Evolutionary conservation across 1,140 invertebrate genomes (phyloP).

Genomic region (Nasonia longicornis): DNA sequence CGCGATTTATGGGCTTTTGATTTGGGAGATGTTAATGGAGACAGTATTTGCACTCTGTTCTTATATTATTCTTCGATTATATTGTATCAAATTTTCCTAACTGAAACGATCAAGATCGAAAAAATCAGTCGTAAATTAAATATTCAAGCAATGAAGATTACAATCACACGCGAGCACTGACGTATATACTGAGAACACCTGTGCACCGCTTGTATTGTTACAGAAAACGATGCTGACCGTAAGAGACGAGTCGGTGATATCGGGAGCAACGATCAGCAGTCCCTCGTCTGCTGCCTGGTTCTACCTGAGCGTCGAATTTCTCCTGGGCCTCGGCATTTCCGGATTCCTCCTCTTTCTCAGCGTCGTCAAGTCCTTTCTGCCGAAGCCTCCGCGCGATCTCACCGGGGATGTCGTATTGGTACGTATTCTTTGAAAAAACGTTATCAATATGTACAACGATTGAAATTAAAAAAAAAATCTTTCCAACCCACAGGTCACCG

Average conservation of each 20-base stretch:
- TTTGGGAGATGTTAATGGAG: too few relatives aligned
- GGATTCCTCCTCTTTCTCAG: conserved; percentile 53
- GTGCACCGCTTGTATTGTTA: conserved; percentile 31
- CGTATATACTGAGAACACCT: neutral
- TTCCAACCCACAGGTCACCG: conserved; percentile 57
- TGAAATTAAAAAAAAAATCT: too few relatives aligned
- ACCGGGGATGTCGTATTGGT: conserved; percentile 62
- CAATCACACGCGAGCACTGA: too few relatives aligned
- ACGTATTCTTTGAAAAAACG: neutral
- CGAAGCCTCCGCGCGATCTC: conserved; percentile 62
- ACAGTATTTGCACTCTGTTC: too few relatives aligned
- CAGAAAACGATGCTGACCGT: conserved; percentile 57
- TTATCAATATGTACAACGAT: too few relatives aligned
- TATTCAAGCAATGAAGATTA: too few relatives aligned
- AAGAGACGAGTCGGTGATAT: conserved; percentile 48
- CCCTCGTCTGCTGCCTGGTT: conserved; percentile 56
- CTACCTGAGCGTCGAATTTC: conserved; percentile 59
- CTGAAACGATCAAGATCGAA: too few relatives aligned
- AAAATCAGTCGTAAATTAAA: too few relatives aligned
- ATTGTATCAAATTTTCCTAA: too few relatives aligned
- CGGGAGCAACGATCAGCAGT: conserved; percentile 46
- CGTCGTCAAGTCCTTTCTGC: conserved; percentile 57
- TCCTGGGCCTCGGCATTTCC: conserved; percentile 55
- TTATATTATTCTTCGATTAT: too few relatives aligned
- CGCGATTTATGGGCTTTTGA: too few relatives aligned